Evolutionary conservation across 2,797 vertebrate genomes (phyloP).

Genomic region (Phaenicophaeus curvirostris): DNA sequence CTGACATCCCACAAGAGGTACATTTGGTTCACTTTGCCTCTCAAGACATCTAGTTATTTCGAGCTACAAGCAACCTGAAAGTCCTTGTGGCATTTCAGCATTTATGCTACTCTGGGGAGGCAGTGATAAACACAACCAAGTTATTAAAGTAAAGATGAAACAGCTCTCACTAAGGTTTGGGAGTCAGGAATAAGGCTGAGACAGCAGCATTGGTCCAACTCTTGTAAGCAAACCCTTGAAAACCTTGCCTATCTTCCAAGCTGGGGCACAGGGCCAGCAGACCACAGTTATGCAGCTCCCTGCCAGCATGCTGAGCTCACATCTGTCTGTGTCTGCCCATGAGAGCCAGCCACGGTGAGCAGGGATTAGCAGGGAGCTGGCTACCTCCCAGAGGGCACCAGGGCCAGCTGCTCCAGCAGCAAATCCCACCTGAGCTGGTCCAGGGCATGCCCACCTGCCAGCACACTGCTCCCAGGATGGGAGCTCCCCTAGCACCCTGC

Average conservation of each 20-base stretch:
- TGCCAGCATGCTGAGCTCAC: neutral
- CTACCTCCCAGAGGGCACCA: neutral
- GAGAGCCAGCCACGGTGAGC: neutral
- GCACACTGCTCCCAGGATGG: neutral
- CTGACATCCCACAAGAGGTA: constrained; percentile 22
- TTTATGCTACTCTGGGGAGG: neutral
- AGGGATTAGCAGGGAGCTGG: neutral
- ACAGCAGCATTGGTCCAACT: neutral
- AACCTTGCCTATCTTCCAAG: neutral
- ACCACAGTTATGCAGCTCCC: neutral
- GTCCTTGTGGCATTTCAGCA: neutral
- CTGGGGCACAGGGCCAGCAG: neutral
- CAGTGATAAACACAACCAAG: neutral
- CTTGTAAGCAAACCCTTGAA: neutral
- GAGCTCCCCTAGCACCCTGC: neutral
- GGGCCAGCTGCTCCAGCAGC: neutral
- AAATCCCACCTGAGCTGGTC: neutral
- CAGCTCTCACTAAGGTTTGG: neutral
- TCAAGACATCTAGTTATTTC: constrained; percentile 23
- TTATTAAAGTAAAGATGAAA: constrained; percentile 13
- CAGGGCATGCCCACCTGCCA: neutral
- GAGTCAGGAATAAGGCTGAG: neutral
- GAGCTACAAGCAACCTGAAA: constrained; percentile 4
- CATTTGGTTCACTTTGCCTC: neutral
- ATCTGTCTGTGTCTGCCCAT: neutral